Evolutionary conservation across 2,888 invertebrate genomes (phyloP).

Genomic region (Eubasilissa splendida): DNA sequence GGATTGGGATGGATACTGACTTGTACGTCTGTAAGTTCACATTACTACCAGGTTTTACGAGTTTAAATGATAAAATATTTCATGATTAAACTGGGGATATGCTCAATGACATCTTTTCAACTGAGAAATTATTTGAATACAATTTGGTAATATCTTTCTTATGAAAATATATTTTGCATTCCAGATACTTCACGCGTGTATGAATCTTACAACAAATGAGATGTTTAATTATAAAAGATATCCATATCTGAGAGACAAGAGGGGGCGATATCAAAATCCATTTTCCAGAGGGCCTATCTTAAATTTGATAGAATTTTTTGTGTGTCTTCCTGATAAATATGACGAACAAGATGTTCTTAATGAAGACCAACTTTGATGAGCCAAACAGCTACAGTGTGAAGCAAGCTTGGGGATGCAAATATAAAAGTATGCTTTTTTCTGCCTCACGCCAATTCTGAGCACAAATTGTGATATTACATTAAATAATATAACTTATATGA

Average conservation of each 20-base stretch:
- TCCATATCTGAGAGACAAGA: conserved; percentile 89
- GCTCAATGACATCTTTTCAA: too few species aligned
- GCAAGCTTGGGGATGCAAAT: conserved; percentile 8
- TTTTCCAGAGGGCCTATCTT: conserved; percentile 91
- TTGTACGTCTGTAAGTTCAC: conserved; percentile 84
- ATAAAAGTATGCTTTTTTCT: conserved; percentile 18
- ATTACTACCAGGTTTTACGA: background rate
- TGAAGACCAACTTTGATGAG: conserved; percentile 73
- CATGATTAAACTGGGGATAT: too few species aligned
- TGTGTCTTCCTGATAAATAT: conserved; percentile 85
- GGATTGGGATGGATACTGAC: conserved; percentile 90
- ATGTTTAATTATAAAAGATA: conserved; percentile 95
- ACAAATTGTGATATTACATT: conserved; percentile 41
- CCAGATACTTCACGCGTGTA: conserved; percentile 91
- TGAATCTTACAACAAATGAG: conserved; percentile 95
- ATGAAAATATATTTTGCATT: conserved; percentile 60
- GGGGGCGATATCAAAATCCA: conserved; percentile 91
- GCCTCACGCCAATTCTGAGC: conserved; percentile 36
- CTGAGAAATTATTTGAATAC: too few species aligned
- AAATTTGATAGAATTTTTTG: conserved; percentile 92
- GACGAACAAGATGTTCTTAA: conserved; percentile 82
- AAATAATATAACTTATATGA: background rate
- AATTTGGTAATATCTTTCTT: background rate
- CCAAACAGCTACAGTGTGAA: conserved; percentile 3
- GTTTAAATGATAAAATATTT: too few species aligned